A percentile compares a stretch with the other conserved stretches of the same genome.
These are phyloP conservation scores for Chaenocephalus aceratus DNA, from an alignment of 2,113 vertebrate genomes.

Conservation along the genomic window DNA sequence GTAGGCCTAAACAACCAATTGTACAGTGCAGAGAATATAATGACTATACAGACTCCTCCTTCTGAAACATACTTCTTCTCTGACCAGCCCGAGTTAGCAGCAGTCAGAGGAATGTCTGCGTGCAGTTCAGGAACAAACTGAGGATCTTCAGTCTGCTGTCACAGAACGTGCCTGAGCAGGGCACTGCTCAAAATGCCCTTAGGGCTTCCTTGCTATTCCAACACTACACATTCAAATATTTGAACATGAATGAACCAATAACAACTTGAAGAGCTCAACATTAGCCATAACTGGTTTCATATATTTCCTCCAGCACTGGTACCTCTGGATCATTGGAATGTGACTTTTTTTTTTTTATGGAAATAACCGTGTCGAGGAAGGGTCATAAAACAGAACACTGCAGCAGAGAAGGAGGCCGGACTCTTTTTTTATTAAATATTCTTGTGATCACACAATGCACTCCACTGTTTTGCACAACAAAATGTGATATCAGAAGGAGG, in stretches of 20 bases:
- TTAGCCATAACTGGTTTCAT: too few species aligned
- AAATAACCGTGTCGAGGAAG: not conserved
- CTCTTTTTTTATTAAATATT: not conserved
- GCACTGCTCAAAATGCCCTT: not conserved
- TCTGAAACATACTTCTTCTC: conserved; percentile 3
- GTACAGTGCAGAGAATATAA: not conserved
- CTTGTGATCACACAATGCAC: conserved; percentile 6
- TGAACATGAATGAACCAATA: not conserved
- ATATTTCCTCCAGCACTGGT: not conserved
- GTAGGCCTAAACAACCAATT: not conserved
- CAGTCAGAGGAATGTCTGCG: conserved; percentile 44
- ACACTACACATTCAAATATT: rapidly evolving
- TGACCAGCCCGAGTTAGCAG: conserved; percentile 58
- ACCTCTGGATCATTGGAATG: not conserved
- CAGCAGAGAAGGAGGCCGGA: not conserved
- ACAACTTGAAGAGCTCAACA: not conserved
- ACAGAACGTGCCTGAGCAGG: conserved; percentile 13
- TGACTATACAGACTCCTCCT: not conserved
- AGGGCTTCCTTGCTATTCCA: not conserved
- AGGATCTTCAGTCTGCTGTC: not conserved
- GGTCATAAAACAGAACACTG: conserved; percentile 5
- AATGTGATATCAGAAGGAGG: not conserved
- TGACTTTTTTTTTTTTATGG: not conserved
- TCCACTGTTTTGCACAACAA: conserved; percentile 11
- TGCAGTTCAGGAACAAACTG: not conserved